A percentile compares a stretch with the other conserved stretches of the same genome.
Evolutionary conservation across 1,140 invertebrate genomes (phyloP).

Genomic region (Varroa destructor): DNA sequence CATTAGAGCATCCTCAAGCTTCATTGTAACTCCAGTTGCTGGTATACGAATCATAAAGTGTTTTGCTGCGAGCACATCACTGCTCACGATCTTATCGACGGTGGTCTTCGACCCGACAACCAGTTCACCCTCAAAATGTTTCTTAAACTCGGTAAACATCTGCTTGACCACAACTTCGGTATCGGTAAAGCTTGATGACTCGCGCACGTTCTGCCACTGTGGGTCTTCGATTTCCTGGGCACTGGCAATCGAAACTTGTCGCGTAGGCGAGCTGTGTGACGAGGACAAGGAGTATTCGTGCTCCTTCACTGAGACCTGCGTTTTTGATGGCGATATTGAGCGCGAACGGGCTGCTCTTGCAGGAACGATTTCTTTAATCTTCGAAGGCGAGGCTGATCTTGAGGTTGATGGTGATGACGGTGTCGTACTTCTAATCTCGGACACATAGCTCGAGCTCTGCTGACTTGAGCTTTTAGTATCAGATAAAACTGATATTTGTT

Average conservation of each 20-base stretch:
- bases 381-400: conserved; percentile 18
- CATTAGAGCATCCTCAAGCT: conserved; percentile 20
- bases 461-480: not conserved
- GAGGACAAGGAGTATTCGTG: not conserved
- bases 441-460: conserved; percentile 16
- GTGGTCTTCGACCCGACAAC: conserved; percentile 16
- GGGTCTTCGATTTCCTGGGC: conserved; percentile 5
- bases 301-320: conserved; percentile 3
- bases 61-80: conserved; percentile 17
- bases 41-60: conserved; percentile 21
- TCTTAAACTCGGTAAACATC: conserved; percentile 21
- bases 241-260: conserved; percentile 3
- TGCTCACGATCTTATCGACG: conserved; percentile 16
- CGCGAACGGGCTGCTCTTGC: conserved; percentile 22
- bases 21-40: conserved; percentile 15
- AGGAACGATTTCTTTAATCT: conserved; percentile 32
- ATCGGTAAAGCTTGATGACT: conserved; percentile 19
- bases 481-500: not conserved
- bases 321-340: conserved; percentile 3
- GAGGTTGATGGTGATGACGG: conserved; percentile 10
- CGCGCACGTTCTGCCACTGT: conserved; percentile 10
- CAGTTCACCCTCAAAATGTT: conserved; percentile 15
- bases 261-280: not conserved
- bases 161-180: conserved; percentile 23
- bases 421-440: not conserved